These are phyloP conservation scores for Urocyon cinereoargenteus DNA, from an alignment of 2,797 vertebrate species.

Conservation along the genomic window DNA sequence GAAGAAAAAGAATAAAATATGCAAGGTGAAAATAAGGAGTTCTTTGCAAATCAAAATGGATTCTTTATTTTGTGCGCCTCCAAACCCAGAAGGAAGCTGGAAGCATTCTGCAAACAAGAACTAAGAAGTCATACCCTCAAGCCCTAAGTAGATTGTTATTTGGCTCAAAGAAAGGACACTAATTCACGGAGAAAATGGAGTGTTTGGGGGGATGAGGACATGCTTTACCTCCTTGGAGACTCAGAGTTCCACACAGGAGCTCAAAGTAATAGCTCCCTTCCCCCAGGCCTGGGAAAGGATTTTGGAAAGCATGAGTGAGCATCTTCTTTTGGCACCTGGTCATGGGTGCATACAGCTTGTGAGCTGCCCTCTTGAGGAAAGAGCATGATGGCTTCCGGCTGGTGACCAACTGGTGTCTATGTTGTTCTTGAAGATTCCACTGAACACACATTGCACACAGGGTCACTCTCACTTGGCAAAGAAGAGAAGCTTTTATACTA, in stretches of 20 bases:
- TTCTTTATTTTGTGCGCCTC: background rate
- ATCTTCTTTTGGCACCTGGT: background rate
- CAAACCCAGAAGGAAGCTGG: background rate
- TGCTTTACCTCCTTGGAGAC: background rate
- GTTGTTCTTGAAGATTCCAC: background rate
- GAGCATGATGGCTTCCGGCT: background rate
- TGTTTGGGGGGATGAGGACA: background rate
- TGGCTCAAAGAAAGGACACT: background rate
- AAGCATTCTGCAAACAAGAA: background rate
- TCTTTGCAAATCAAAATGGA: background rate
- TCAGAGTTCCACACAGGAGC: background rate
- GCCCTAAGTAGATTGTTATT: background rate
- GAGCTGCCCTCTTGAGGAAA: rapidly evolving
- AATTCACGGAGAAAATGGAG: background rate
- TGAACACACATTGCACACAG: slow-evolving; percentile 36
- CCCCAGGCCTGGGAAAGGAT: background rate
- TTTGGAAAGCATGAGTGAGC: rapidly evolving
- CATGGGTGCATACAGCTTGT: background rate
- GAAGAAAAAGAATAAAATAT: background rate
- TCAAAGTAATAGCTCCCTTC: background rate
- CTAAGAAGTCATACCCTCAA: background rate
- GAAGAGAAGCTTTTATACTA: slow-evolving; percentile 68
- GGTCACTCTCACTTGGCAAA: slow-evolving; percentile 65
- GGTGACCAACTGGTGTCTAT: background rate
- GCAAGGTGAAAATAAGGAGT: background rate